These are phyloP conservation scores for Tautogolabrus adspersus DNA, from an alignment of 2,113 vertebrate species.

Conservation along the genomic window DNA sequence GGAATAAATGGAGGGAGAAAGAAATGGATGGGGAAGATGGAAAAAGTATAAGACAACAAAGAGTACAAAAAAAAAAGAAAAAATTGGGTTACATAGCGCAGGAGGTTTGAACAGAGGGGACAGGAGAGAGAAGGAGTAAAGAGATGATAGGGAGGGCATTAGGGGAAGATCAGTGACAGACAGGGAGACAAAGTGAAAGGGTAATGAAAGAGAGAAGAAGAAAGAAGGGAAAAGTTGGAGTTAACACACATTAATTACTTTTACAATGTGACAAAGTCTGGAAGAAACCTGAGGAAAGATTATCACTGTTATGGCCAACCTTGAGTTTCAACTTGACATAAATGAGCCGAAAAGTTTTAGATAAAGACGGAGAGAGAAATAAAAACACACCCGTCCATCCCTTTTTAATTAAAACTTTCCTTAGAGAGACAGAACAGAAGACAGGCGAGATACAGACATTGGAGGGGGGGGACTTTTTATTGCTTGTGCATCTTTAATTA, in stretches of 20 bases:
- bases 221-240: slow-evolving; percentile 4
- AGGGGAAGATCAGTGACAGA: slow-evolving; percentile 5
- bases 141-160: background rate
- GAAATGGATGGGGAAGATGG: background rate
- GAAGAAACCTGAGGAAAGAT: background rate
- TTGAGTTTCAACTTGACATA: background rate
- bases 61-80: background rate
- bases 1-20: slow-evolving; percentile 11
- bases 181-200: background rate
- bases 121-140: too few species aligned
- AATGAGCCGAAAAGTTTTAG: background rate
- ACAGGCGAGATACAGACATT: background rate
- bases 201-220: slow-evolving; percentile 4
- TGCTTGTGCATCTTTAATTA: background rate
- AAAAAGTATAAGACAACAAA: slow-evolving; percentile 8
- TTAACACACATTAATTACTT: slow-evolving; percentile 3
- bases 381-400: background rate
- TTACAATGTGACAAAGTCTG: background rate
- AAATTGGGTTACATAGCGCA: slow-evolving; percentile 2
- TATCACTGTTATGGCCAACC: too few species aligned
- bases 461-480: background rate
- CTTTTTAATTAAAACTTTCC: background rate
- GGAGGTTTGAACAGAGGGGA: background rate
- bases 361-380: background rate
- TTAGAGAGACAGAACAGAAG: background rate